Conservation (phyloP, 1,140 invertebrate species). For the Latrodectus geometricus region DNA sequence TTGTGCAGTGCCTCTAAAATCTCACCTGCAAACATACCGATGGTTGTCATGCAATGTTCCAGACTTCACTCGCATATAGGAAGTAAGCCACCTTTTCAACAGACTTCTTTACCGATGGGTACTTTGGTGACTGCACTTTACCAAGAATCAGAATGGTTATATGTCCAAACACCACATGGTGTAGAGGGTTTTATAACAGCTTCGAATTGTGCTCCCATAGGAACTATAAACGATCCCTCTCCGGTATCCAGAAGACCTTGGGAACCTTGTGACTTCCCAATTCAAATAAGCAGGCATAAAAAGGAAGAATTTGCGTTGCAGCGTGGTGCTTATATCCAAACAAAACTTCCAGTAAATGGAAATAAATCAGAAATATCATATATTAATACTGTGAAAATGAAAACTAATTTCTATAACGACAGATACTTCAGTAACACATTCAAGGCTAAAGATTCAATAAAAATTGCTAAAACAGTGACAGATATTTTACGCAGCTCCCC, state of each 20-base stretch:
- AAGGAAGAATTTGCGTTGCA: conserved; percentile 13
- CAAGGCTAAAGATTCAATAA: conserved; percentile 56
- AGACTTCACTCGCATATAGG: conserved; percentile 78
- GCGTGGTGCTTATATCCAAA: conserved; percentile 2
- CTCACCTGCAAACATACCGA: conserved; percentile 82
- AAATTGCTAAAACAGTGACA: conserved; percentile 54
- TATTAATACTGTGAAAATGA: conserved; percentile 45
- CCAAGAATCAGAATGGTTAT: conserved; percentile 84
- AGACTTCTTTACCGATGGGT: conserved; percentile 75
- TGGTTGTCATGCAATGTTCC: conserved; percentile 80
- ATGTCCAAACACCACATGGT: conserved; percentile 84
- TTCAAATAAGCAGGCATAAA: conserved; percentile 14
- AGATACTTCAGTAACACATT: conserved; percentile 54
- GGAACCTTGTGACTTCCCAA: conserved; percentile 56
- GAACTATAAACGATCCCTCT: conserved; percentile 67
- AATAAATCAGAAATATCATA: conserved; percentile 13
- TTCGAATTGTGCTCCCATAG: conserved; percentile 79
- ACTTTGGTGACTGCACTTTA: conserved; percentile 87
- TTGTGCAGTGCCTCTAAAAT: conserved; percentile 79
- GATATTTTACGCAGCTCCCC: conserved; percentile 52
- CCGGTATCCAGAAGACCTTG: conserved; percentile 33
- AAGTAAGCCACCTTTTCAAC: conserved; percentile 24
- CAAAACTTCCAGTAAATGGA: conserved; percentile 13
- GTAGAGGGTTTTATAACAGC: conserved; percentile 77
- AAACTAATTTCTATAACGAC: conserved; percentile 46